Conservation (phyloP, 2,797 vertebrate genomes). For the Mus caroli region DNA sequence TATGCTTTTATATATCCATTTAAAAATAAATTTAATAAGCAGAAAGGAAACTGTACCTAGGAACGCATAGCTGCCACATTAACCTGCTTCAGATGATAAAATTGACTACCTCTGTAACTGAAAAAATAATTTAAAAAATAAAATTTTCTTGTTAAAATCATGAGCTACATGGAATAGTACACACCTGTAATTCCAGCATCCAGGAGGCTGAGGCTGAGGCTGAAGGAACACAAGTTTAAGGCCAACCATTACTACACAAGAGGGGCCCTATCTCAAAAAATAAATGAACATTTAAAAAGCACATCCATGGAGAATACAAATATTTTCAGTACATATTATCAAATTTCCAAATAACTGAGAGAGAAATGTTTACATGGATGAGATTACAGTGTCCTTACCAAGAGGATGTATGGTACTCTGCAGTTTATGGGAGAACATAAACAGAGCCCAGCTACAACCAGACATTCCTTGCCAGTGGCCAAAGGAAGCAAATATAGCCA, state of each 20-base stretch:
- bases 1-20: not conserved
- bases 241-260: not conserved
- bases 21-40: not conserved
- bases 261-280: not conserved
- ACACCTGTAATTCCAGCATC: not conserved
- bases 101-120: not conserved
- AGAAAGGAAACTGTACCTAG: not conserved
- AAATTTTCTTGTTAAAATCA: not conserved
- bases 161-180: not conserved
- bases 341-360: not conserved
- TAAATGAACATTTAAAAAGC: not conserved
- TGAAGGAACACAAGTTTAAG: not conserved
- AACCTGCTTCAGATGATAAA: slow-evolving; percentile 19
- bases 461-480: not conserved
- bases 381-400: fast-evolving
- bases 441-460: not conserved
- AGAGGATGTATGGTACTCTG: fast-evolving
- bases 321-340: not conserved
- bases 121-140: not conserved
- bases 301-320: not conserved
- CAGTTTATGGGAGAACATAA: no score
- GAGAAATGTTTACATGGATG: not conserved
- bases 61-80: not conserved
- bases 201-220: not conserved
- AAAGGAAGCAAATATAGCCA: not conserved